A percentile compares a stretch with the other conserved stretches of the same genome.
Evolutionary conservation across 2,888 invertebrate genomes (phyloP).

Genomic region (Folsomia manolachei): DNA sequence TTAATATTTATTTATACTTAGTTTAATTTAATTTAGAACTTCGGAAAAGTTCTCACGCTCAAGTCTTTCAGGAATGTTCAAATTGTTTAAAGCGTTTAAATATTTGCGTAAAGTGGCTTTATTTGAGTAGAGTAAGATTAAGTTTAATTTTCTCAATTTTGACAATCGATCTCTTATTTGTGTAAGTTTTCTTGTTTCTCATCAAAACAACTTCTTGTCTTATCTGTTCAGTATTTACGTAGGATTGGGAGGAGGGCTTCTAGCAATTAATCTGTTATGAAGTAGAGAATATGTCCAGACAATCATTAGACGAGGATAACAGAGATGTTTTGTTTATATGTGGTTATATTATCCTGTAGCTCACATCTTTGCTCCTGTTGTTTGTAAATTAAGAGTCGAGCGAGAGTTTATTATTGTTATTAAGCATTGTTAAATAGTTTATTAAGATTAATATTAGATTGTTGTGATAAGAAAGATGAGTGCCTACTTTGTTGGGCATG

Average conservation of each 20-base stretch:
- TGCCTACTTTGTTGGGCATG: background rate
- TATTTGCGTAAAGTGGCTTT: background rate
- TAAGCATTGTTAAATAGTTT: background rate
- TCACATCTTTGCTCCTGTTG: slow-evolving; percentile 1
- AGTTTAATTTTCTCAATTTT: background rate
- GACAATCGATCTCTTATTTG: slow-evolving; percentile 6
- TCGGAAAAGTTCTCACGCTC: slow-evolving; percentile 13
- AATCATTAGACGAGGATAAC: slow-evolving; percentile 12
- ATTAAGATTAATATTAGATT: background rate
- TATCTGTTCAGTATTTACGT: background rate
- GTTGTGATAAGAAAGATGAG: background rate
- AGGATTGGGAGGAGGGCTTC: slow-evolving; percentile 2
- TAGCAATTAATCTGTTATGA: slow-evolving; percentile 19
- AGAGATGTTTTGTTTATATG: slow-evolving; percentile 4
- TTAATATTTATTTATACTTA: background rate
- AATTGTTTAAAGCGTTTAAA: slow-evolving; percentile 21
- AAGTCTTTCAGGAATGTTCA: slow-evolving; percentile 30
- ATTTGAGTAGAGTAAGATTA: background rate
- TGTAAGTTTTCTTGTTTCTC: background rate
- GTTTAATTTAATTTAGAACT: background rate
- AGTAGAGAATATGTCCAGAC: slow-evolving; percentile 16
- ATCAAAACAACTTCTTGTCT: no score
- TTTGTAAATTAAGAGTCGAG: background rate
- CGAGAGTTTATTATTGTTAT: background rate
- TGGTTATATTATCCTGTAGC: background rate